A percentile compares a stretch with the other conserved stretches of the same genome.
Evolutionary conservation across 1,140 invertebrate genomes (phyloP).

Genomic region (Bombus huntii): DNA sequence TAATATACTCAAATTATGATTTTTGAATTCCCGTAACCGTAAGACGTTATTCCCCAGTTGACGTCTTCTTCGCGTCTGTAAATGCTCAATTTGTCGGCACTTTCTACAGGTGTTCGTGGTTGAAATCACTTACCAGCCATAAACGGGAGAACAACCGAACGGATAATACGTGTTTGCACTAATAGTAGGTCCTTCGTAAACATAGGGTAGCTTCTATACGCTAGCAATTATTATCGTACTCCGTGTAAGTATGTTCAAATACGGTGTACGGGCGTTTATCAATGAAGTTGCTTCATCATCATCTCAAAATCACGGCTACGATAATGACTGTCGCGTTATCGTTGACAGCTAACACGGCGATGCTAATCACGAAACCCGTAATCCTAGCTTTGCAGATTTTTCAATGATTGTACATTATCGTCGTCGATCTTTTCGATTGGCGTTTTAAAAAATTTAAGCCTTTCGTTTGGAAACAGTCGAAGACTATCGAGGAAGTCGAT

Average conservation of each 20-base stretch:
- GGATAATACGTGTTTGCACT: conserved; percentile 65
- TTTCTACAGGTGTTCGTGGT: conserved; percentile 56
- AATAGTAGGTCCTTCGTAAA: conserved; percentile 64
- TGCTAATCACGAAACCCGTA: background rate
- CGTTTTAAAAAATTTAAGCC: background rate
- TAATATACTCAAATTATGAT: conserved; percentile 35
- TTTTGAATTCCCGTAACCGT: conserved; percentile 42
- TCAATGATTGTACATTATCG: background rate
- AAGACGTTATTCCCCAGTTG: conserved; percentile 29
- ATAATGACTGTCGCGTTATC: background rate
- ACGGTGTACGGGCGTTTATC: conserved; percentile 10
- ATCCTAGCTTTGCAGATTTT: background rate
- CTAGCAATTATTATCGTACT: conserved; percentile 62
- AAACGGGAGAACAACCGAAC: conserved; percentile 57
- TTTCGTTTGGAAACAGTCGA: background rate
- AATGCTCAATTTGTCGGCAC: conserved; percentile 61
- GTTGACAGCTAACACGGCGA: background rate
- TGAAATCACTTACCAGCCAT: conserved; percentile 63
- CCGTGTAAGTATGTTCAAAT: conserved; percentile 7
- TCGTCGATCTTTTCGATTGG: background rate
- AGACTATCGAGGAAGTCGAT: background rate
- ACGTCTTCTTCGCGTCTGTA: conserved; percentile 53
- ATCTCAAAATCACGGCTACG: background rate
- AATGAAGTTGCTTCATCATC: conserved; percentile 32
- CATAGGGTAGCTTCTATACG: conserved; percentile 54